These are phyloP conservation scores for Pinna nobilis DNA, from an alignment of 1,140 invertebrate genomes.

Conservation along the genomic window DNA sequence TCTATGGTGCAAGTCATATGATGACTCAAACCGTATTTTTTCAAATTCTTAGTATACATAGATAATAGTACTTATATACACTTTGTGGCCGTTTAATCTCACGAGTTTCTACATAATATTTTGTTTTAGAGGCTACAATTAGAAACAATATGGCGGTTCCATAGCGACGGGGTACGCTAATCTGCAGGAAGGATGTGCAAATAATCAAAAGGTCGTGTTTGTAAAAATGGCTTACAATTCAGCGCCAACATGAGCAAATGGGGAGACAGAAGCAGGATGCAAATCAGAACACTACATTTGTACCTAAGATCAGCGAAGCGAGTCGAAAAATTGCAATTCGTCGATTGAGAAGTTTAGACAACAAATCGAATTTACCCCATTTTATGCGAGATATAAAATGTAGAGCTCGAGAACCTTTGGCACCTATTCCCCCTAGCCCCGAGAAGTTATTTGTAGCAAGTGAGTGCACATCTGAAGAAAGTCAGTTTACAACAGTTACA, in stretches of 20 bases:
- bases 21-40: no score
- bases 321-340: slow-evolving; percentile 59
- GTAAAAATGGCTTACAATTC: slow-evolving; percentile 28
- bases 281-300: slow-evolving; percentile 51
- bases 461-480: background rate
- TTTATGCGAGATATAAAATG: slow-evolving; percentile 61
- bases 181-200: slow-evolving; percentile 14
- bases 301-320: slow-evolving; percentile 61
- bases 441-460: slow-evolving; percentile 2
- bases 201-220: slow-evolving; percentile 27
- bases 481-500: background rate
- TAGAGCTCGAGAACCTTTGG: slow-evolving; percentile 47
- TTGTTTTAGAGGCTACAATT: background rate
- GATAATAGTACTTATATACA: no score
- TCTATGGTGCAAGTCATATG: no score
- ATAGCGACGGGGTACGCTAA: slow-evolving; percentile 52
- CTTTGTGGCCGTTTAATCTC: no score
- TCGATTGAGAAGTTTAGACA: slow-evolving; percentile 43
- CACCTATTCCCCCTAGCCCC: slow-evolving; percentile 38
- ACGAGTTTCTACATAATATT: no score
- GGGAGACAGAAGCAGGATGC: slow-evolving; percentile 56
- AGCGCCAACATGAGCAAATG: slow-evolving; percentile 56
- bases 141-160: slow-evolving; percentile 62
- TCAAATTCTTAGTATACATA: no score
- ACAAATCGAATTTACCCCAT: slow-evolving; percentile 49